Base-by-base conservation (phyloP, 1,140 invertebrate species). In the Drosophila pseudoananassae region DNA sequence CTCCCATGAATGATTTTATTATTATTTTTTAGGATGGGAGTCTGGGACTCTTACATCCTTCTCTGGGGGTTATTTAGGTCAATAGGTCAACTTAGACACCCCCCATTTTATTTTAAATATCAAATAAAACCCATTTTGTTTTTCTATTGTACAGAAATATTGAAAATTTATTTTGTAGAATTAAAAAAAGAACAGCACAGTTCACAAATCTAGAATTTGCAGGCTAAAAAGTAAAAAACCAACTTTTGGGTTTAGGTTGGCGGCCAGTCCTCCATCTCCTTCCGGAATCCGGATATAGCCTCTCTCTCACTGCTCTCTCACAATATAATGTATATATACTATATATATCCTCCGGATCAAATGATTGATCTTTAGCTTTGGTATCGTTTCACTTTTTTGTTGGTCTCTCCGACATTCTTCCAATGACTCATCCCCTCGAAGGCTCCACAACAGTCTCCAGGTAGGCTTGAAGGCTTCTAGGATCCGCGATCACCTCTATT, bases 181-280 rank as follows among this genome's bases (percentile, higher is more conserved):
- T 85, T 85, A 65, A 81, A 83, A 36, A 83, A 85, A 85, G 72
- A 75, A 88, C 71, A 79, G 83, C 83, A 88, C 83, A 88, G 84
- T 89, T 88, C 76, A 83, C 84, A 88, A 88, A 89, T 88, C 83
- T 88, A 89, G 76, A 52, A 88, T 88, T 89, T 89, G 83, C 78
- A 89, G 79, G 83, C 83, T 84, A 72, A 70, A 36, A 72, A 77
- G 58, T 51, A 77, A 76, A 76, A 76, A 76, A 70, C 64, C 55
- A 76, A 76, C 54, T 60, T 33, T 45, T 60, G 51, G 53, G 56
- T 10, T 25, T 60, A 66, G 56, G 63, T 53, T 78, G 59, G 53
- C 54, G 63, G 55, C 57, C 38, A 59, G 63, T 53, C 46, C 47
- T 65, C 27, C 43, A 15, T 20, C 43, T 46, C 43, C 17, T 46